Evolutionary conservation across 1,140 invertebrate genomes (phyloP).

Genomic region (Philotrypesis tridentata): DNA sequence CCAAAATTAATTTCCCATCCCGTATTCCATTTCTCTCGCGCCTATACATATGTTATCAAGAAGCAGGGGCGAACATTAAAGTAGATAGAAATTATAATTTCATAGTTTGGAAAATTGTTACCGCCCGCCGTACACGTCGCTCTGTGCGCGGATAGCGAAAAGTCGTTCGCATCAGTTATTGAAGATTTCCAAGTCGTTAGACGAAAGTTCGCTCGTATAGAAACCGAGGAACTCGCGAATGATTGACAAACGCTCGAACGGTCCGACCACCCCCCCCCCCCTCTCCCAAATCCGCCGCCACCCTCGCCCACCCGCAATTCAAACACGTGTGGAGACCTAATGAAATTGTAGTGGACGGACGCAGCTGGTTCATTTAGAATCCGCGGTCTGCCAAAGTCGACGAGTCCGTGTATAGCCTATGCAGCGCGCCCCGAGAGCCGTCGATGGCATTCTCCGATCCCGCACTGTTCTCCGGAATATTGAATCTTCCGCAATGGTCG

Average conservation of each 20-base stretch:
- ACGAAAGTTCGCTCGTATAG: no score
- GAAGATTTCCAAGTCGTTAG: neutral
- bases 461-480: neutral
- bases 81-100: neutral
- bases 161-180: neutral
- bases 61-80: neutral
- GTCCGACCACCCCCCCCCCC: no score
- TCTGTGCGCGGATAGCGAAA: no score
- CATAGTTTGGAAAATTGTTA: neutral
- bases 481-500: neutral
- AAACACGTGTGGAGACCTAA: neutral
- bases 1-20: neutral
- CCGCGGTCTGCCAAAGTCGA: neutral
- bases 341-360: conserved; percentile 16
- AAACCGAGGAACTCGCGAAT: neutral
- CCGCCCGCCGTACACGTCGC: no score
- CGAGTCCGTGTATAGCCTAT: neutral
- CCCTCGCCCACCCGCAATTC: neutral
- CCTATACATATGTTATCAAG: no score
- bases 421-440: neutral
- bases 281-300: no score
- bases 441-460: neutral
- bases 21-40: neutral
- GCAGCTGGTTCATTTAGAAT: neutral
- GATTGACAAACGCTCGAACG: neutral